Conservation (phyloP, 2,797 vertebrate species). For the Prunella strophiata region DNA sequence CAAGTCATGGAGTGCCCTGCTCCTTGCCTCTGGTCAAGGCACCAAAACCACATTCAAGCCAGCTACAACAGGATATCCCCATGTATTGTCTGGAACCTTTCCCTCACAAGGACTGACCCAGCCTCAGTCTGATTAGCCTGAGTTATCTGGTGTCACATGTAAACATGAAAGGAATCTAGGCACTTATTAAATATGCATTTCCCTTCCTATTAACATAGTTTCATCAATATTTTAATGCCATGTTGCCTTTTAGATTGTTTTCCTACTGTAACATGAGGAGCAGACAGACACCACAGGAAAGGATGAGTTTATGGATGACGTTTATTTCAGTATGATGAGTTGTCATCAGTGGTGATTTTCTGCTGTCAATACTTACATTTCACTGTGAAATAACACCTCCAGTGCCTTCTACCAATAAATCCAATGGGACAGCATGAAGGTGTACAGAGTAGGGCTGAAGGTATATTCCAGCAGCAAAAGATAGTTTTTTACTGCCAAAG, state of each 20-base stretch:
- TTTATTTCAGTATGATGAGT: not conserved
- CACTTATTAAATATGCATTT: slow-evolving; percentile 59
- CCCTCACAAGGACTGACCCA: not conserved
- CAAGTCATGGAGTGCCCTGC: not conserved
- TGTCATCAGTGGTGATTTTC: not conserved
- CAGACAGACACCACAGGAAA: not conserved
- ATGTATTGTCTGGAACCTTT: not conserved
- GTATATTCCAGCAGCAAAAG: slow-evolving; percentile 31
- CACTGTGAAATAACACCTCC: not conserved
- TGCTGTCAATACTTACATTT: not conserved
- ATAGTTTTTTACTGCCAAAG: slow-evolving; percentile 12
- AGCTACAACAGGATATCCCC: not conserved
- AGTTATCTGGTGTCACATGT: slow-evolving; percentile 44
- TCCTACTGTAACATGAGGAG: slow-evolving; percentile 4
- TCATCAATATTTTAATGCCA: slow-evolving; percentile 63
- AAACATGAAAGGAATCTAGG: slow-evolving; percentile 46
- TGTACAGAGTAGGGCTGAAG: not conserved
- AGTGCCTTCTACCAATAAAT: not conserved
- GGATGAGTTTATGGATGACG: not conserved
- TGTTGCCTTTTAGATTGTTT: slow-evolving; percentile 38
- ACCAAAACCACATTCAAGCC: not conserved
- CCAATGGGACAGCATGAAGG: not conserved
- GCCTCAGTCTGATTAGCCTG: not conserved
- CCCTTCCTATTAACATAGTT: slow-evolving; percentile 19
- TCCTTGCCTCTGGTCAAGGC: not conserved